Conservation (phyloP, 2,797 vertebrate genomes). For the Notamacropus eugenii region DNA sequence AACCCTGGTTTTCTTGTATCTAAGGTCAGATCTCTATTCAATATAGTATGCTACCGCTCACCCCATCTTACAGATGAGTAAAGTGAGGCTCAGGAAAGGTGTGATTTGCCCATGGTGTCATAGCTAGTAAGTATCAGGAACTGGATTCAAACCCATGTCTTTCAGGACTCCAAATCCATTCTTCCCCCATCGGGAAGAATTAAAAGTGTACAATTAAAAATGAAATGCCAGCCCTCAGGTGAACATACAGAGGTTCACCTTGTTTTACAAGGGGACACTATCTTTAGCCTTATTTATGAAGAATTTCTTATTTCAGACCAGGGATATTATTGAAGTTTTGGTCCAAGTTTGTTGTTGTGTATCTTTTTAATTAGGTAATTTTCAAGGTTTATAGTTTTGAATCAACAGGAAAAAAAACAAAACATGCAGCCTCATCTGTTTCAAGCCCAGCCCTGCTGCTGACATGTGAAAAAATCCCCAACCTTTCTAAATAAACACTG, state of each 20-base stretch:
- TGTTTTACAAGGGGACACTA: not conserved
- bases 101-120: not conserved
- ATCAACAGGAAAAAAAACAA: constrained; percentile 45
- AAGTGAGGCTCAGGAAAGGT: not conserved
- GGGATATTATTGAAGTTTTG: constrained; percentile 25
- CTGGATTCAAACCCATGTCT: not conserved
- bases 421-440: constrained; percentile 60
- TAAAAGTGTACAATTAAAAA: not conserved
- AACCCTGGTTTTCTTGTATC: not conserved
- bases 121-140: not conserved
- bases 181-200: not conserved
- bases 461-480: constrained; percentile 72
- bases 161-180: not conserved
- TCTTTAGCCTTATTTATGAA: constrained; percentile 2
- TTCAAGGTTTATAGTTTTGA: constrained; percentile 72
- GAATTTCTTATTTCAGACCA: constrained; percentile 57
- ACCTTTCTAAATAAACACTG: constrained; percentile 77
- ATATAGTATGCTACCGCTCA: not conserved
- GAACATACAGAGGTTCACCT: not conserved
- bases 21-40: not conserved
- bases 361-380: constrained; percentile 47
- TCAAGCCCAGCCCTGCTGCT: constrained; percentile 63
- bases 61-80: not conserved
- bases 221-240: not conserved
- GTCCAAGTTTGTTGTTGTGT: constrained; percentile 35